phyloP scores from a whole-genome alignment of 2,113 vertebrate genomes.

The Anser cygnoides region DNA sequence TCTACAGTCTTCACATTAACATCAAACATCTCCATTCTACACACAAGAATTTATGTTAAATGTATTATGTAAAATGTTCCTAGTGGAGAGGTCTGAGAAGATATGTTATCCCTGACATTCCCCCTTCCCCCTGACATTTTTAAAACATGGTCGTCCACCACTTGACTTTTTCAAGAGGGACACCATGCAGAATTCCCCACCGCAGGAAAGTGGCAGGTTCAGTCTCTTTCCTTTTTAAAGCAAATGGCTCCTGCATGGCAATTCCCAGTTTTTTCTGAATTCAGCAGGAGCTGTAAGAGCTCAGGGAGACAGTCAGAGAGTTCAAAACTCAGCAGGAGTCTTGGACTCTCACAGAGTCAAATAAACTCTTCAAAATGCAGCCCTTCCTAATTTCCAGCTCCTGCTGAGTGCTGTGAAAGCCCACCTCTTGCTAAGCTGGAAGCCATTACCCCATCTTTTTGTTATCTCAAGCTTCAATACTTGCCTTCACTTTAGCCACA shows the following conservation, averaged over 20 bases:
- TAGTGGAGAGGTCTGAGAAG: not conserved
- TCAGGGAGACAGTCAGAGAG: not conserved
- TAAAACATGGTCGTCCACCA: not conserved
- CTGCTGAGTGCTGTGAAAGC: not conserved
- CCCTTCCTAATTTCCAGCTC: not conserved
- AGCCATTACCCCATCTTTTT: not conserved
- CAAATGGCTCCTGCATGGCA: not conserved
- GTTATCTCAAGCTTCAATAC: not conserved
- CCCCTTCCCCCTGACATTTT: not conserved
- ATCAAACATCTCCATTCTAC: not conserved
- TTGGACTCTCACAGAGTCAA: not conserved
- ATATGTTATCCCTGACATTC: not conserved
- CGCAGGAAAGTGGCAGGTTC: not conserved
- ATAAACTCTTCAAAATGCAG: conserved; percentile 7
- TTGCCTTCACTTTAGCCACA: not conserved
- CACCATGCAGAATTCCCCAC: not conserved
- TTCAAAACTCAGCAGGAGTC: conserved; percentile 29
- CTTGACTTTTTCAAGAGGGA: not conserved
- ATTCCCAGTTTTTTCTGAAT: not conserved
- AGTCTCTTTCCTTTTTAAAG: not conserved
- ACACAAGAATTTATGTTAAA: not conserved
- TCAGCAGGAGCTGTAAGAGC: not conserved
- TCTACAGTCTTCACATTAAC: not conserved
- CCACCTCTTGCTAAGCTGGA: not conserved
- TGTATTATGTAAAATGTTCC: not conserved